phyloP scores from a whole-genome alignment of 2,797 vertebrate species.

The Anisognathus igniventris region DNA sequence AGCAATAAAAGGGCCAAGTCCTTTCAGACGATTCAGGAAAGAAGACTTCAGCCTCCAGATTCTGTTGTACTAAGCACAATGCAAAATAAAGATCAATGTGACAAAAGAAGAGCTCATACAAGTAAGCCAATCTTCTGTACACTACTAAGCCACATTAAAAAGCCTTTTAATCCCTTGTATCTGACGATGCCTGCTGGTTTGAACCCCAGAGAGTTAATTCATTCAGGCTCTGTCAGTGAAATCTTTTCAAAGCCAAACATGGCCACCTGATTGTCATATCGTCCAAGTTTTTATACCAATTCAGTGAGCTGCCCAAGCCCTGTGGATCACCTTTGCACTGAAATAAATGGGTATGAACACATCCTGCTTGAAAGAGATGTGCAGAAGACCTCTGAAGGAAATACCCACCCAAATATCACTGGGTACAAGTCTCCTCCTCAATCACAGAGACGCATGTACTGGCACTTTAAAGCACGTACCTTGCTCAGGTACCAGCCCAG shows the following conservation, averaged over 20 bases:
- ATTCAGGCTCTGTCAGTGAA: neutral
- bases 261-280: neutral
- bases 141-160: slow-evolving; percentile 53
- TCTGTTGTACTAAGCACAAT: slow-evolving; percentile 53
- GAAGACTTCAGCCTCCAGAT: neutral
- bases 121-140: slow-evolving; percentile 51
- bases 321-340: neutral
- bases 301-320: neutral
- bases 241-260: neutral
- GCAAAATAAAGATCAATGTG: slow-evolving; percentile 52
- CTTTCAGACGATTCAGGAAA: neutral
- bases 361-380: neutral
- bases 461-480: neutral
- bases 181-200: slow-evolving; percentile 44
- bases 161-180: slow-evolving; percentile 47
- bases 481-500: neutral
- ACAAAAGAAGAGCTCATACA: slow-evolving; percentile 33
- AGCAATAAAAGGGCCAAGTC: neutral
- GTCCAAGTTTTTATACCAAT: neutral
- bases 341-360: neutral
- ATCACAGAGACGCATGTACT: neutral
- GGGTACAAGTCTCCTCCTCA: neutral
- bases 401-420: neutral
- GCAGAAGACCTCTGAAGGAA: neutral
- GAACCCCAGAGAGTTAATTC: neutral